Evolutionary conservation across 2,888 invertebrate genomes (phyloP).

Genomic region (Tortricodes alternella): DNA sequence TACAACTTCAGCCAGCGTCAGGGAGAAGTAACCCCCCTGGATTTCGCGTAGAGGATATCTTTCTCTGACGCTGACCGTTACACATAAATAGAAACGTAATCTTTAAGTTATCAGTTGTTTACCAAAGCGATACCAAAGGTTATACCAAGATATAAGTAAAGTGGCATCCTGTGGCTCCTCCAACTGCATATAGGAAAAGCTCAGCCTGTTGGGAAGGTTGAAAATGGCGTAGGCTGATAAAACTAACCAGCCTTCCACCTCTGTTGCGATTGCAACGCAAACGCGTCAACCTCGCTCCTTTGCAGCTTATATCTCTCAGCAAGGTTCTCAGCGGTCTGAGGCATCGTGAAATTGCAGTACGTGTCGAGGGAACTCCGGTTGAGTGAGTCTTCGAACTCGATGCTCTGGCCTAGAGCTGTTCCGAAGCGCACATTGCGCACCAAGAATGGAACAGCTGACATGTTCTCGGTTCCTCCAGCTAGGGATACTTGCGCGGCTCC

Average conservation of each 20-base stretch:
- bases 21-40: too few relatives aligned
- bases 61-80: too few relatives aligned
- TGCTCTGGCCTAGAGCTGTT: conserved; percentile 88
- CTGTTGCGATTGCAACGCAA: conserved; percentile 91
- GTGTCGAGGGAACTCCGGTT: conserved; percentile 88
- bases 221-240: too few relatives aligned
- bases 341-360: conserved; percentile 96
- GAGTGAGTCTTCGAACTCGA: conserved; percentile 92
- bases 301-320: conserved; percentile 91
- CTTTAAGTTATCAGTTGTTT: too few relatives aligned
- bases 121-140: too few relatives aligned
- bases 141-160: too few relatives aligned
- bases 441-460: conserved; percentile 94
- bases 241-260: conserved; percentile 91
- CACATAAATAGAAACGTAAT: too few relatives aligned
- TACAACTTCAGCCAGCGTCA: too few relatives aligned
- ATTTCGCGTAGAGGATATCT: too few relatives aligned
- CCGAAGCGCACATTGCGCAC: conserved; percentile 94
- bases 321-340: conserved; percentile 95
- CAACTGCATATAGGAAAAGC: too few relatives aligned
- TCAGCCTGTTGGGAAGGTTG: too few relatives aligned
- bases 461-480: conserved; percentile 96
- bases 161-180: too few relatives aligned
- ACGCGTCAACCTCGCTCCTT: conserved; percentile 91
- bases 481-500: conserved; percentile 93